Evolutionary conservation across 2,888 invertebrate genomes (phyloP).

Genomic region (Apeira syringaria): DNA sequence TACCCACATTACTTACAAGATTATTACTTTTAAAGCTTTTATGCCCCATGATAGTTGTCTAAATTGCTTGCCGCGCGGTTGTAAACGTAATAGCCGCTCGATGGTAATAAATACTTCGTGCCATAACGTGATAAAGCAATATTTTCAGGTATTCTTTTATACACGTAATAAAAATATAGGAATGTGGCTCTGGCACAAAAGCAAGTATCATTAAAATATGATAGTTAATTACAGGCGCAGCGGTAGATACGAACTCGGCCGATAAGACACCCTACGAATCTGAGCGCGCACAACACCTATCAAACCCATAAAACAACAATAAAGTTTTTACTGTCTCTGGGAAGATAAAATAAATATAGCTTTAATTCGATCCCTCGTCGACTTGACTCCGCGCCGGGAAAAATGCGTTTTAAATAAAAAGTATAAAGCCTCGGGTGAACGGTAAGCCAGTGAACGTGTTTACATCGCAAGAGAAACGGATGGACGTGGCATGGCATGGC

Average conservation of each 20-base stretch:
- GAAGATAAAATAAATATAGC: slow-evolving; percentile 65
- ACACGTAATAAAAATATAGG: slow-evolving; percentile 19
- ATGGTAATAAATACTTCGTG: slow-evolving; percentile 28
- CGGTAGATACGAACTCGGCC: slow-evolving; percentile 17
- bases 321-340: slow-evolving; percentile 61
- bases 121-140: slow-evolving; percentile 23
- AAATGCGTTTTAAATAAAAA: slow-evolving; percentile 21
- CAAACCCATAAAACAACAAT: slow-evolving; percentile 65
- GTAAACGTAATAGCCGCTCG: slow-evolving; percentile 18
- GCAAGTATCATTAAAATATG: slow-evolving; percentile 26
- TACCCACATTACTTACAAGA: slow-evolving; percentile 31
- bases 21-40: slow-evolving; percentile 39
- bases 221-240: slow-evolving; percentile 30
- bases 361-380: slow-evolving; percentile 48
- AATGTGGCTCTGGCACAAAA: slow-evolving; percentile 19
- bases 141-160: slow-evolving; percentile 12
- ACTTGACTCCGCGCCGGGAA: slow-evolving; percentile 29
- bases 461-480: slow-evolving; percentile 2
- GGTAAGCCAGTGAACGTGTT: slow-evolving; percentile 25
- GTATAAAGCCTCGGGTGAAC: slow-evolving; percentile 1
- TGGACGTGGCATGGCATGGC: too few relatives aligned
- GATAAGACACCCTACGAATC: slow-evolving; percentile 42
- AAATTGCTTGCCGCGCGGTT: slow-evolving; percentile 26
- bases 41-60: slow-evolving; percentile 33
- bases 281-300: slow-evolving; percentile 54